A percentile compares a stretch with the other conserved stretches of the same genome.
These are phyloP conservation scores for Helobdella robusta DNA, from an alignment of 2,888 invertebrate genomes.

Conservation along the genomic window DNA sequence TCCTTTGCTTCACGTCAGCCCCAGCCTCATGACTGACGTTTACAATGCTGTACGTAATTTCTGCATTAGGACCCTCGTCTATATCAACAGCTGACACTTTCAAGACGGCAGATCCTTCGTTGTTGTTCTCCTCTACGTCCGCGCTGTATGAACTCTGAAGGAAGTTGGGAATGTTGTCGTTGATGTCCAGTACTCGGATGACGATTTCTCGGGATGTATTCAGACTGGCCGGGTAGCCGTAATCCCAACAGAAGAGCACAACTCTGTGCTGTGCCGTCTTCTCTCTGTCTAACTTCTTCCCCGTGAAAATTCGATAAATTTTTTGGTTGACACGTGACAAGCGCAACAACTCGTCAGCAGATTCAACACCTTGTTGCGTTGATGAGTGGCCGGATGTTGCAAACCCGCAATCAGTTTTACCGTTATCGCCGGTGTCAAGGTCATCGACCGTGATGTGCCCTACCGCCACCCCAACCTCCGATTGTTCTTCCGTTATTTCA, in stretches of 20 bases:
- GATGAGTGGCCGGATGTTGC: background rate
- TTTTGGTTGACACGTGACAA: slow-evolving; percentile 9
- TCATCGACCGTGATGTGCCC: slow-evolving; percentile 25
- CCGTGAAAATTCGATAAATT: slow-evolving; percentile 5
- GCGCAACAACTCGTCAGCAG: background rate
- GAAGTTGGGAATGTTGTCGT: slow-evolving; percentile 85
- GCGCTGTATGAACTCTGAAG: slow-evolving; percentile 8
- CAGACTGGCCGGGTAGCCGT: slow-evolving; percentile 11
- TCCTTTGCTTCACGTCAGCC: background rate
- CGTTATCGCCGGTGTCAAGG: slow-evolving; percentile 20
- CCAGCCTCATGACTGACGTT: slow-evolving; percentile 21
- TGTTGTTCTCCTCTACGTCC: slow-evolving; percentile 26
- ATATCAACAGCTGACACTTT: slow-evolving; percentile 31
- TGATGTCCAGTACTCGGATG: slow-evolving; percentile 69
- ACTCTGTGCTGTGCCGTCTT: background rate
- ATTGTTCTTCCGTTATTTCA: slow-evolving; percentile 9
- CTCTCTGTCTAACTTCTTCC: slow-evolving; percentile 15
- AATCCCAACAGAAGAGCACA: slow-evolving; percentile 19
- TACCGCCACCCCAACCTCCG: background rate
- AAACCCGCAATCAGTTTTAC: slow-evolving; percentile 19
- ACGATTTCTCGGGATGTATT: slow-evolving; percentile 53
- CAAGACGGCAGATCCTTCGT: slow-evolving; percentile 18
- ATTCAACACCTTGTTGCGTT: background rate
- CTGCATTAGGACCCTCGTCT: slow-evolving; percentile 40
- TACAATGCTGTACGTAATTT: slow-evolving; percentile 28